Evolutionary conservation across 2,888 invertebrate genomes (phyloP), one percentile per base, ranked within the genome.

Genomic region (Branchinecta sandiegonensis): DNA sequence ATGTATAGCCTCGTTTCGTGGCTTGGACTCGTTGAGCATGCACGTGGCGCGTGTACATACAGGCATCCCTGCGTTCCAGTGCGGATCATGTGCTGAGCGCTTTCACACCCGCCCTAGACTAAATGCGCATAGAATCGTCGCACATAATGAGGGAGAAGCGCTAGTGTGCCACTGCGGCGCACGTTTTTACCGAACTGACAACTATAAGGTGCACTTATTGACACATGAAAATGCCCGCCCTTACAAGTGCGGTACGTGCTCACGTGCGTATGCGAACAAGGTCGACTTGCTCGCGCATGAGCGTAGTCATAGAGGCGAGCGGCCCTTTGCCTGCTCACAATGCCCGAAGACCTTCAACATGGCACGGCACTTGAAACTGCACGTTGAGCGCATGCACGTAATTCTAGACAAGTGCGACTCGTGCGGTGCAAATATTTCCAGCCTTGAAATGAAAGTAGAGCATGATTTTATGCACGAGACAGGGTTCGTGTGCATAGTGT

Each of bases 231-330:
- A 56, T 10, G n/a, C 23, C 9, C n/a, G 63, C n/a, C 63, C 63
- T 8, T 10, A 56, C 23, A 17, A 17, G 63, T 56, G 63, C 23
- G 63, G 23, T 56, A 56, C 23, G 63, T 56, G 63, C 23, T n/a
- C 14, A 17, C 63, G 63, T 8, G n/a, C 63, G 23, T 56, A 56
- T 56, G 63, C 63, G 8, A 56, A 56, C 10, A 56, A 56, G 23
- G 23, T 17, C 11, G 63, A 56, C 63, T 10, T 56, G 9, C 23
- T 56, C 14, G 63, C 63, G n/a, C 63, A 56, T 23, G 63, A 56
- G 63, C n/a, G 63, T n/a, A 56, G 23, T 56, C 63, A 56, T 56
- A 56, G 63, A 56, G 63, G 63, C n/a, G 63, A 56, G 10, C n/a
- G 23, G 23, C 63, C 63, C 23, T 56, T 17, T 56, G 23, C 23